Base-by-base conservation (phyloP, 1,140 invertebrate genomes). In the Neotoxoptera formosana region DNA sequence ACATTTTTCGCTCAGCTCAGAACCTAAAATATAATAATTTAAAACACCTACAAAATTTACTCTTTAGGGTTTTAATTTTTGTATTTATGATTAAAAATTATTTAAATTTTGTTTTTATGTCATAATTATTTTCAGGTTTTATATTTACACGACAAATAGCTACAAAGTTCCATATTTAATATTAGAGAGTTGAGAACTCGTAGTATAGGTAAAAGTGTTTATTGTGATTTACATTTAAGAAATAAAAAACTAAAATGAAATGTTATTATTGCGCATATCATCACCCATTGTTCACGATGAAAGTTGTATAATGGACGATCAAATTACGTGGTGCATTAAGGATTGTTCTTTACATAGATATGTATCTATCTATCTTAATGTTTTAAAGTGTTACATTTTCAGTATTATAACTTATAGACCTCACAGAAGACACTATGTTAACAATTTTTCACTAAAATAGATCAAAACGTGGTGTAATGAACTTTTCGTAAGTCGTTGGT, bases 231-330 rank as follows among this genome's bases (percentile, higher is more conserved):
- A n/a, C 20, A 25, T 88, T 53, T 88, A 21, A 88, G n/a, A 88
- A 53, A 88, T 51, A 48, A 86, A 48, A 87, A 45, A 7, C 30
- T 84, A 30, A 48, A 48, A 47, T 47, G 2, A 53, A 88, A 51
- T 88, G 14, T 45, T n/a, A n/a, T 88, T 88, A 88, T 51, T 88
- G 34, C 20, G 2, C 7, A 8, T 34, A 21, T 88, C 20, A 51
- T 48, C 47, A 7, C 4, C 47, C 47, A 51, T 34, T 51, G 47
- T 88, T 53, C 7, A 30, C n/a, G 11, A 14, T 41, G 51, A 90
- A 90, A 90, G 48, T 88, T 88, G 47, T 36, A 56, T 90, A 90
- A 36, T 90, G n/a, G 56, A 90, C 34, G 51, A 25, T 90, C 23
- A 53, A 90, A 90, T 56, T 56, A 90, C 48, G 8, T 4, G 21